These are phyloP conservation scores for Coluber constrictor DNA, from an alignment of 2,797 vertebrate genomes.

Conservation along the genomic window DNA sequence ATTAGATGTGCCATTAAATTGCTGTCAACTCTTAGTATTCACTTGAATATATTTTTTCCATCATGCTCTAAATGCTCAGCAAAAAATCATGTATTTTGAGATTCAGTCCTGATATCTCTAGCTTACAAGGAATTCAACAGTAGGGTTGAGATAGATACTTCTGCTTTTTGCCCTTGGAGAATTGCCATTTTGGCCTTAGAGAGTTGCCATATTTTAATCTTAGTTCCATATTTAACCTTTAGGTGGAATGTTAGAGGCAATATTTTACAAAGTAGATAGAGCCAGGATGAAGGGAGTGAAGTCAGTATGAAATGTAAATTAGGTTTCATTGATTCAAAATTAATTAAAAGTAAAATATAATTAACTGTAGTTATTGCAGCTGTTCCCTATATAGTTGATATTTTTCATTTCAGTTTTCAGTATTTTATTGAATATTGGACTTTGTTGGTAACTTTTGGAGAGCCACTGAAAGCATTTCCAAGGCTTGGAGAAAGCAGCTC, in stretches of 20 bases:
- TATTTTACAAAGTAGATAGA: background rate
- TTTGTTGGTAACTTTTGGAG: background rate
- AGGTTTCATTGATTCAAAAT: background rate
- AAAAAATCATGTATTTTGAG: background rate
- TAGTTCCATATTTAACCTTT: background rate
- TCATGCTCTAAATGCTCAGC: background rate
- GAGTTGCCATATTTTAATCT: background rate
- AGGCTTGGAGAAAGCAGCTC: background rate
- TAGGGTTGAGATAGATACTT: background rate
- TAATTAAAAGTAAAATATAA: background rate
- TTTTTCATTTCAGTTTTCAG: background rate
- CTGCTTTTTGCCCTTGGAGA: background rate
- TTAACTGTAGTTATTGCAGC: background rate
- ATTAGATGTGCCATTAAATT: background rate
- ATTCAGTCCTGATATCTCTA: background rate
- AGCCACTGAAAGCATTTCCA: background rate
- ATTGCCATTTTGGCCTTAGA: background rate
- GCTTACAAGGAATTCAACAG: background rate
- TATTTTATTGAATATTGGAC: background rate
- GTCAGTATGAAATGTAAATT: background rate
- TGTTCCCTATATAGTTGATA: background rate
- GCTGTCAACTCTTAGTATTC: background rate
- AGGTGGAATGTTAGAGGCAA: background rate
- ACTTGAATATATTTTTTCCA: background rate
- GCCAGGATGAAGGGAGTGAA: background rate